These are phyloP conservation scores for Calliopum simillimum DNA, from an alignment of 2,888 invertebrate genomes.

Conservation along the genomic window DNA sequence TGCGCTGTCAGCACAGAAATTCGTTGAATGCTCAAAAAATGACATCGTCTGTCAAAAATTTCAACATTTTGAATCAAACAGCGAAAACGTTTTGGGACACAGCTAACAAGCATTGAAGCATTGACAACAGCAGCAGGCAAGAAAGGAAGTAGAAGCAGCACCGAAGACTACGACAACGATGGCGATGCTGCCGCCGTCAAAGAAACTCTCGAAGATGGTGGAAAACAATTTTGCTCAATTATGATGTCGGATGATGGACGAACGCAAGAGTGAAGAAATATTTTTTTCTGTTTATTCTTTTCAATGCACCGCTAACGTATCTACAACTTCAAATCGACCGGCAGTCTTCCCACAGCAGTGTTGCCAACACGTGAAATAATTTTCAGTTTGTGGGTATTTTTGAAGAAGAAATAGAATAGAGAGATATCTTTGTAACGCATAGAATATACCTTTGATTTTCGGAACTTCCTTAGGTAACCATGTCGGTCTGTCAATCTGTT, in stretches of 20 bases:
- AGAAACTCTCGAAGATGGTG: conserved; percentile 24
- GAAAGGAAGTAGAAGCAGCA: not conserved
- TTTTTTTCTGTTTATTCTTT: conserved; percentile 44
- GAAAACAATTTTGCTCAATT: conserved; percentile 52
- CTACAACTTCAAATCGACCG: too few relatives aligned
- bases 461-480: too few relatives aligned
- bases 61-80: conserved; percentile 39
- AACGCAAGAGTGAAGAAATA: not conserved
- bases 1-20: conserved; percentile 46
- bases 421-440: too few relatives aligned
- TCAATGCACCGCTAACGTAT: too few relatives aligned
- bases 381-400: not conserved
- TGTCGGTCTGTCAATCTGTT: too few relatives aligned
- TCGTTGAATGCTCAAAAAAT: conserved; percentile 44
- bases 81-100: conserved; percentile 31
- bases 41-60: conserved; percentile 53
- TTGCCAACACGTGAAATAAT: too few relatives aligned
- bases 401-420: not conserved
- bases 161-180: not conserved
- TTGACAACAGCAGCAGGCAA: not conserved
- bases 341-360: too few relatives aligned
- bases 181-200: not conserved
- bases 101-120: not conserved
- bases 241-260: conserved; percentile 36
- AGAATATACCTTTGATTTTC: not conserved